A percentile compares a stretch with the other conserved stretches of the same genome.
Evolutionary conservation across 1,140 invertebrate species (phyloP).

Genomic region (Cheumatopsyche charites): DNA sequence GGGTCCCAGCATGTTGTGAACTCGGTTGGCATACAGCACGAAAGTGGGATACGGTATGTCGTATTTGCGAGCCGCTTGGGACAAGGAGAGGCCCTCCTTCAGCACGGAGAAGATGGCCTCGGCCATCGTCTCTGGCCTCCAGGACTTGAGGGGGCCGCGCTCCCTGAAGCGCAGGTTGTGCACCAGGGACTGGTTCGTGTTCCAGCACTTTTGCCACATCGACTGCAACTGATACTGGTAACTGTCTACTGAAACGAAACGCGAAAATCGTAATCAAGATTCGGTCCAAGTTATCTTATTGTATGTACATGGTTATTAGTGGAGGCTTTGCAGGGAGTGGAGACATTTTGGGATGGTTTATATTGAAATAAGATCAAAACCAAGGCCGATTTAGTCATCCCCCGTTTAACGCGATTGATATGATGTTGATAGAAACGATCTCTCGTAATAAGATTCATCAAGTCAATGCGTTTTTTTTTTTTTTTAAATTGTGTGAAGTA

Average conservation of each 20-base stretch:
- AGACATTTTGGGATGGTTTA: no score
- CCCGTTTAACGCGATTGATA: no score
- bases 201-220: conserved; percentile 95
- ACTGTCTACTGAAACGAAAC: conserved; percentile 71
- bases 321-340: no score
- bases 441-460: no score
- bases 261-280: neutral
- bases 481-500: no score
- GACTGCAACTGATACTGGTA: conserved; percentile 93
- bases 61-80: conserved; percentile 88
- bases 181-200: conserved; percentile 84
- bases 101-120: conserved; percentile 91
- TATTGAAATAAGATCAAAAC: no score
- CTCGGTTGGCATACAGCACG: conserved; percentile 90
- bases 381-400: no score
- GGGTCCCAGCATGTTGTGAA: conserved; percentile 91
- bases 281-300: neutral
- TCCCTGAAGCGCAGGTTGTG: conserved; percentile 90
- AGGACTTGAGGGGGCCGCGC: conserved; percentile 87
- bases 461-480: no score
- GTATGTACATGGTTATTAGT: no score
- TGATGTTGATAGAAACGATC: no score
- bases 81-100: conserved; percentile 86
- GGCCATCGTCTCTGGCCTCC: conserved; percentile 92
- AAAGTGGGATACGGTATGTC: conserved; percentile 94